Conservation (phyloP, 2,113 vertebrate species). For the Hymenochirus boettgeri region DNA sequence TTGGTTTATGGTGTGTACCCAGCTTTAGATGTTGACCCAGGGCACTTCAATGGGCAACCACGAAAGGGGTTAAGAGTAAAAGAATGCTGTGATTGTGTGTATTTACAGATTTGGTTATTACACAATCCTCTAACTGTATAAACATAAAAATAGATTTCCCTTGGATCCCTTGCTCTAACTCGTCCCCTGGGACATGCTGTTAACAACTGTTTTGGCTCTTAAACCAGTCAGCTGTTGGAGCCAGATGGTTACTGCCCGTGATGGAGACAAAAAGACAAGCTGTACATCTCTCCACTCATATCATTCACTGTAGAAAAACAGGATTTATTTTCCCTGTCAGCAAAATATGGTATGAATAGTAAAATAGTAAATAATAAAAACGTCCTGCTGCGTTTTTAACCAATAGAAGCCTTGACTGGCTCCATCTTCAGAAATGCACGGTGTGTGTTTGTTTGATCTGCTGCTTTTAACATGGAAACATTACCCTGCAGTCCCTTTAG, state of each 20-base stretch:
- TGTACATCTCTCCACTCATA: background rate
- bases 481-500: too few relatives aligned
- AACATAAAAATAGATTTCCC: background rate
- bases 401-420: too few relatives aligned
- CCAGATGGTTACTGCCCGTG: constrained; percentile 46
- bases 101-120: background rate
- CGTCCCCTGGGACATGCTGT: background rate
- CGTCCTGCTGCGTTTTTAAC: background rate
- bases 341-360: constrained; percentile 16
- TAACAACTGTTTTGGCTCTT: constrained; percentile 48
- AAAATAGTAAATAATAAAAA: accelerated
- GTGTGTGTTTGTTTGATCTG: too few relatives aligned
- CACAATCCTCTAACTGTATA: too few relatives aligned
- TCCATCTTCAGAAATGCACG: too few relatives aligned
- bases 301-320: background rate
- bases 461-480: too few relatives aligned
- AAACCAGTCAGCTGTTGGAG: constrained; percentile 48
- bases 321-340: constrained; percentile 14
- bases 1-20: too few relatives aligned
- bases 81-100: background rate
- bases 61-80: background rate
- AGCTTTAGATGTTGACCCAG: too few relatives aligned
- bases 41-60: too few relatives aligned
- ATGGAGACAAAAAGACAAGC: background rate
- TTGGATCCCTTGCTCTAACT: background rate